Evolutionary conservation across 2,113 vertebrate genomes (phyloP).

Genomic region (Rhabdornis inornatus): DNA sequence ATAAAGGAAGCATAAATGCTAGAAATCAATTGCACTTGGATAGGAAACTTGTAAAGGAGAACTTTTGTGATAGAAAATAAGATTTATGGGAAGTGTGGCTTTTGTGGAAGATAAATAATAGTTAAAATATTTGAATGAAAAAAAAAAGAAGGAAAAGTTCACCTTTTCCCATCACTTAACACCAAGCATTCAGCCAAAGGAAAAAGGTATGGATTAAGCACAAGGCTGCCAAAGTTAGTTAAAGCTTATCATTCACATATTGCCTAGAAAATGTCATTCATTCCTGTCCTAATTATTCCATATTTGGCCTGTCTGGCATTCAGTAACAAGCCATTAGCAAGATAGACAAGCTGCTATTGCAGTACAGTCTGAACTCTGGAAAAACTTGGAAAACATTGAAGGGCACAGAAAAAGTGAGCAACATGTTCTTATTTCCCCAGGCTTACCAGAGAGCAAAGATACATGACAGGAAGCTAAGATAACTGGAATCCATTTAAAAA

Average conservation of each 20-base stretch:
- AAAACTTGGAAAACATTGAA: not conserved
- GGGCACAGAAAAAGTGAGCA: not conserved
- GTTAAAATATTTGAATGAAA: not conserved
- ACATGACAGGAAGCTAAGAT: not conserved
- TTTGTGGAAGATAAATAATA: not conserved
- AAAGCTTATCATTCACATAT: not conserved
- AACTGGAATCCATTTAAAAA: not conserved
- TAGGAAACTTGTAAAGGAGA: not conserved
- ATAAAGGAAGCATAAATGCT: not conserved
- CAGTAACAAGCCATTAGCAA: not conserved
- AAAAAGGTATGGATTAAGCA: not conserved
- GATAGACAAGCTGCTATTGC: not conserved
- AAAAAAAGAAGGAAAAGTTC: not conserved
- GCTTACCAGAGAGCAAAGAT: not conserved
- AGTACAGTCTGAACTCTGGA: not conserved
- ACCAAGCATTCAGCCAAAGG: not conserved
- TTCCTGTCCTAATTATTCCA: not conserved
- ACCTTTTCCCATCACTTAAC: not conserved
- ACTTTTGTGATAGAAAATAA: not conserved
- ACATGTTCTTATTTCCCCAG: not conserved
- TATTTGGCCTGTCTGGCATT: slow-evolving; percentile 4
- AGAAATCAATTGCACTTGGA: not conserved
- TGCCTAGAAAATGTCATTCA: slow-evolving; percentile 3
- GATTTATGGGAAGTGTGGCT: not conserved
- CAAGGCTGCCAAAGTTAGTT: not conserved